phyloP scores from a whole-genome alignment of 2,113 vertebrate species.

The Microcebus jonahi region DNA sequence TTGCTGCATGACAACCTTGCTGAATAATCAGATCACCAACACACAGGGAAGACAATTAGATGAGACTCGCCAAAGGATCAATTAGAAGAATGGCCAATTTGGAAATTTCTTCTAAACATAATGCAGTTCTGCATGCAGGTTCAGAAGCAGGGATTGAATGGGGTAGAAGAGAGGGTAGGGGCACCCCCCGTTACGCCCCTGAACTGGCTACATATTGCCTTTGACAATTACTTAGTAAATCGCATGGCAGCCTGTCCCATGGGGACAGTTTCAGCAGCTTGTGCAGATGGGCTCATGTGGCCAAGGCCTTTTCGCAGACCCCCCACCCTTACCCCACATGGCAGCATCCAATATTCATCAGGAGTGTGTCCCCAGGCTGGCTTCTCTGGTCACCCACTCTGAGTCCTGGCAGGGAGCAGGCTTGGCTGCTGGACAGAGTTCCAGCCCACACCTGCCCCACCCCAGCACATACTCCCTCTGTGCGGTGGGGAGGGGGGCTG shows the following conservation, averaged over 20 bases:
- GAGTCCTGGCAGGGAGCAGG: background rate
- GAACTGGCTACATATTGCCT: background rate
- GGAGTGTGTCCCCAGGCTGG: background rate
- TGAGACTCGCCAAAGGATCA: slow-evolving; percentile 23
- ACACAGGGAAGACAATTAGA: slow-evolving; percentile 24
- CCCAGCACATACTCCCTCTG: background rate
- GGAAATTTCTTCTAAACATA: background rate
- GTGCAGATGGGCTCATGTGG: background rate
- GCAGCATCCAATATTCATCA: background rate
- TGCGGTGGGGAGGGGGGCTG: too few relatives aligned
- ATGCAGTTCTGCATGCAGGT: background rate
- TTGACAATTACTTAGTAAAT: background rate
- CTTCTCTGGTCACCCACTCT: background rate
- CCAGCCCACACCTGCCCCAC: background rate
- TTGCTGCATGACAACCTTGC: slow-evolving; percentile 30
- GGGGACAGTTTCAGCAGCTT: background rate
- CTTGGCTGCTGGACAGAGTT: background rate
- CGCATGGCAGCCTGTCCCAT: background rate
- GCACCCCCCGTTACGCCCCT: background rate
- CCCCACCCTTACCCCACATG: rapidly evolving
- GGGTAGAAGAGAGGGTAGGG: background rate
- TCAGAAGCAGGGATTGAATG: background rate
- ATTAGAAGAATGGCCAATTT: slow-evolving; percentile 38
- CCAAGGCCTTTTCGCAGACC: background rate
- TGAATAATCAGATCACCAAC: slow-evolving; percentile 49